These are phyloP conservation scores for Chloropsis cyanopogon DNA, from an alignment of 2,113 vertebrate species.

Conservation along the genomic window DNA sequence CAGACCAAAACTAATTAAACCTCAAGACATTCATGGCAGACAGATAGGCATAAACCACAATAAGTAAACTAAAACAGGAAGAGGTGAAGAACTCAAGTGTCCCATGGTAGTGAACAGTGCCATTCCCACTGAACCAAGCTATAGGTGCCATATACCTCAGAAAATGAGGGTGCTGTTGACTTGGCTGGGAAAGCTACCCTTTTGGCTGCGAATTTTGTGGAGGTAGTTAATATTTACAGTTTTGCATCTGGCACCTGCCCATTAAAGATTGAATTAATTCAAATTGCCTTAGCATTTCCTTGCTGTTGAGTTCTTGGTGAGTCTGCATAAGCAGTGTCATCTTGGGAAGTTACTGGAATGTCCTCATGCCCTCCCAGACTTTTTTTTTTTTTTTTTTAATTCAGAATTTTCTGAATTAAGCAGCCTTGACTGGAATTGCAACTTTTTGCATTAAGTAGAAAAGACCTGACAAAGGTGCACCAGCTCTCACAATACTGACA, in stretches of 20 bases:
- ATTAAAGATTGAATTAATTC: background rate
- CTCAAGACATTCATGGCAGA: background rate
- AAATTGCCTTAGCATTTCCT: background rate
- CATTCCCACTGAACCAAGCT: background rate
- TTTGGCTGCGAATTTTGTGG: background rate
- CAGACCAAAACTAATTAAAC: constrained; percentile 20
- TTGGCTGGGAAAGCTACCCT: background rate
- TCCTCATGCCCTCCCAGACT: background rate
- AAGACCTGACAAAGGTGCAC: background rate
- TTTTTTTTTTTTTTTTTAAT: background rate
- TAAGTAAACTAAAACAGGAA: background rate
- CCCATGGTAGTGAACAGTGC: background rate
- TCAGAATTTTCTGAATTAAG: background rate
- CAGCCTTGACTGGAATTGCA: background rate
- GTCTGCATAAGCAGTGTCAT: background rate
- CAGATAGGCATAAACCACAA: background rate
- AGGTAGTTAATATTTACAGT: background rate
- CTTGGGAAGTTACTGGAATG: background rate
- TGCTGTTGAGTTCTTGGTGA: background rate
- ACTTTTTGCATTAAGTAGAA: background rate
- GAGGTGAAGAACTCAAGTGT: background rate
- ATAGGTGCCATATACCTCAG: background rate
- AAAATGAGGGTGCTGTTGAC: background rate
- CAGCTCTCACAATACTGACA: background rate
- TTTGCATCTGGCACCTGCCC: background rate